These are phyloP conservation scores for Australoheros facetus DNA, from an alignment of 2,797 vertebrate species.

Conservation along the genomic window DNA sequence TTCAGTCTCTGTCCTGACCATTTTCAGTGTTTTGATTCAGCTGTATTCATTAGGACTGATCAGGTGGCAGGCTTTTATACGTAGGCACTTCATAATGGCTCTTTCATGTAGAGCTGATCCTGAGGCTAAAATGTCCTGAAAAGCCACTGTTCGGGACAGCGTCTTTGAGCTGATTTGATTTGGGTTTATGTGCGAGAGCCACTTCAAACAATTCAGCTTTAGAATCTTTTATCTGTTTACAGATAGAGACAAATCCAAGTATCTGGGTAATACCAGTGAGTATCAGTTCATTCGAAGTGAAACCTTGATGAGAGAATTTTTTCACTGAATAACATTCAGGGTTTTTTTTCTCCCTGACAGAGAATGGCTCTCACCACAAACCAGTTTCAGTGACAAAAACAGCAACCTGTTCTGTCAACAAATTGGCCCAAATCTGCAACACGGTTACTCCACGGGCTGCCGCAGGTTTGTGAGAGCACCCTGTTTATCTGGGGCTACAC, in stretches of 20 bases:
- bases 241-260: not conserved
- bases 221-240: not conserved
- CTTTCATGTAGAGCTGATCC: constrained; percentile 58
- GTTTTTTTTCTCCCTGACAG: constrained; percentile 30
- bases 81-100: constrained; percentile 52
- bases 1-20: not conserved
- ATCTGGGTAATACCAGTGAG: not conserved
- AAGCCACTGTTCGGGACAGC: not conserved
- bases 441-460: constrained; percentile 7
- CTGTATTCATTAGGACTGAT: constrained; percentile 44
- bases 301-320: not conserved
- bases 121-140: constrained; percentile 34
- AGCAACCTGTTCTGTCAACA: constrained; percentile 29
- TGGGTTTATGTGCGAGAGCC: not conserved
- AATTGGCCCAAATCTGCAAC: constrained; percentile 31
- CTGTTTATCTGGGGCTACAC: not conserved
- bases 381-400: constrained; percentile 47
- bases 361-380: constrained; percentile 42
- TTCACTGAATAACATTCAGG: not conserved
- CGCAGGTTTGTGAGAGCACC: constrained; percentile 58
- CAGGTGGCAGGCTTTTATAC: constrained; percentile 59
- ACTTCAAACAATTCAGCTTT: not conserved
- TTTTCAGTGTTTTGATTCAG: constrained; percentile 11
- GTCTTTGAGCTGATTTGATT: constrained; percentile 1
- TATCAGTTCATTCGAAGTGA: not conserved